phyloP scores from a whole-genome alignment of 1,140 invertebrate genomes.

The Pygmarrhopalites habei region DNA sequence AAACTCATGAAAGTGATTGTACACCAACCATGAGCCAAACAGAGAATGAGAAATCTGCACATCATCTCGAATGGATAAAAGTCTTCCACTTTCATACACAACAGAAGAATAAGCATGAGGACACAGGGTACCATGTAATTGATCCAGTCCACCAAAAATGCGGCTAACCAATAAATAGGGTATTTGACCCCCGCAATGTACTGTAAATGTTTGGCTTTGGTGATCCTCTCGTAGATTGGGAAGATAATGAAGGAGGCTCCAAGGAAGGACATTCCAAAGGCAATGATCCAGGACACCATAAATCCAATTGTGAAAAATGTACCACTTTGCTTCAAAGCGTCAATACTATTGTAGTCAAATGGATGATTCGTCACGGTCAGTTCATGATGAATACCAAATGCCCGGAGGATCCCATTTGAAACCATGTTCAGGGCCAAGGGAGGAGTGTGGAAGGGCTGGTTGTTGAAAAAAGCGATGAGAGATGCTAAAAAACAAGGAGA shows the following conservation, averaged over 20 bases:
- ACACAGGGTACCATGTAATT: slow-evolving; percentile 47
- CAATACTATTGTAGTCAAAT: slow-evolving; percentile 44
- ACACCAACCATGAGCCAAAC: not conserved
- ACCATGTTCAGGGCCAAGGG: slow-evolving; percentile 45
- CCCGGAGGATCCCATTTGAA: slow-evolving; percentile 44
- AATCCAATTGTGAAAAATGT: slow-evolving; percentile 12
- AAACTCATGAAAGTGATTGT: slow-evolving; percentile 17
- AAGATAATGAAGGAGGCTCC: slow-evolving; percentile 54
- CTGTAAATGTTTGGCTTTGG: slow-evolving; percentile 54
- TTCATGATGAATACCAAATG: slow-evolving; percentile 43
- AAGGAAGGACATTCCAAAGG: slow-evolving; percentile 50
- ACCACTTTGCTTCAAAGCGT: not conserved
- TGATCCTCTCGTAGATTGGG: slow-evolving; percentile 51
- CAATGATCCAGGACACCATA: slow-evolving; percentile 36
- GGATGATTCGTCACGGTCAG: slow-evolving; percentile 53
- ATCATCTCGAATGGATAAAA: slow-evolving; percentile 38
- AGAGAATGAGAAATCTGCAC: not conserved
- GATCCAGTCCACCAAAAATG: slow-evolving; percentile 48
- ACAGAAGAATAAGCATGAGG: slow-evolving; percentile 46
- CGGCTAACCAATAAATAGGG: slow-evolving; percentile 48
- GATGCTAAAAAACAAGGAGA: not conserved
- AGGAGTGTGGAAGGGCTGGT: slow-evolving; percentile 48
- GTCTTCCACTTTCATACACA: slow-evolving; percentile 45
- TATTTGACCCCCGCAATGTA: slow-evolving; percentile 46
- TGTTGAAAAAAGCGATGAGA: slow-evolving; percentile 46